These are phyloP conservation scores for Erinaceus europaeus DNA, from an alignment of 2,113 vertebrate genomes.

Conservation along the genomic window DNA sequence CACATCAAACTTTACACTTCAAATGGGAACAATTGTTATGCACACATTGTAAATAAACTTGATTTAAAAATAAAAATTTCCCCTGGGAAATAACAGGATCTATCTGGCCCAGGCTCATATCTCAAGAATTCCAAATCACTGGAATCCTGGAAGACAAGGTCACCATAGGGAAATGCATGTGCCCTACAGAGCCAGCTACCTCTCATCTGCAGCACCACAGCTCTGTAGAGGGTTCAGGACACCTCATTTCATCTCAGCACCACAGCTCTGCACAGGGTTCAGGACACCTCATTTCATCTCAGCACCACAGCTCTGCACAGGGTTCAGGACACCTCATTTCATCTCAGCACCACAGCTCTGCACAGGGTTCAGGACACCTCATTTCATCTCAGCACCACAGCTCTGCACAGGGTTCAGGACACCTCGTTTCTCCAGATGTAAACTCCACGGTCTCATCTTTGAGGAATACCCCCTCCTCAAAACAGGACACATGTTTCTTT, in stretches of 20 bases:
- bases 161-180: not conserved
- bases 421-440: not conserved
- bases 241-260: no score
- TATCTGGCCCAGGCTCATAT: not conserved
- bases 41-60: not conserved
- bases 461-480: not conserved
- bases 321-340: not conserved
- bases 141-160: not conserved
- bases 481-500: not conserved
- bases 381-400: no score
- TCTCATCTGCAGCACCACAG: not conserved
- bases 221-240: not conserved
- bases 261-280: no score
- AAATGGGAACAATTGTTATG: not conserved
- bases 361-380: no score
- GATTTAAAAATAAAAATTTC: conserved; percentile 19
- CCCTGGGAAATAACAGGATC: not conserved
- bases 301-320: not conserved
- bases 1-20: not conserved
- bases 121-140: conserved; percentile 7
- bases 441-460: not conserved
- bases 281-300: no score
- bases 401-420: not conserved
- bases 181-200: not conserved
- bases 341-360: no score